phyloP scores from a whole-genome alignment of 2,888 invertebrate species.

The Camponotus fellah region DNA sequence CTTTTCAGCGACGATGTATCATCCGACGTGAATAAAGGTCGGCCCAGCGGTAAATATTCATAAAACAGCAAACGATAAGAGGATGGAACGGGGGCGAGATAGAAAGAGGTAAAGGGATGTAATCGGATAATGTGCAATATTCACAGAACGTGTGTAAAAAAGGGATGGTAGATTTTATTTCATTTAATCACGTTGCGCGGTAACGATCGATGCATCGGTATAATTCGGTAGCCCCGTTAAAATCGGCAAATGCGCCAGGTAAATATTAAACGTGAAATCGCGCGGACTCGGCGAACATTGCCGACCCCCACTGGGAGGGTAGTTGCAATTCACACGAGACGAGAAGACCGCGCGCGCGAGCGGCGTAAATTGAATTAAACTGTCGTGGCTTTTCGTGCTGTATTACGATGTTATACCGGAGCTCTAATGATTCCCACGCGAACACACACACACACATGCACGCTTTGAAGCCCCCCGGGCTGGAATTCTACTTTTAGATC shows the following conservation, averaged over 20 bases:
- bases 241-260: slow-evolving; percentile 3
- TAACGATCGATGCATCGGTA: background rate
- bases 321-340: slow-evolving; percentile 64
- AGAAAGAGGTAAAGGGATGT: background rate
- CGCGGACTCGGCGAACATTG: slow-evolving; percentile 12
- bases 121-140: slow-evolving; percentile 29
- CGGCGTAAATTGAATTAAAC: slow-evolving; percentile 66
- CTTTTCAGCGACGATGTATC: slow-evolving; percentile 30
- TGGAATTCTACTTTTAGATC: slow-evolving; percentile 75
- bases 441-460: slow-evolving; percentile 27
- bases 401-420: slow-evolving; percentile 32
- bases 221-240: slow-evolving; percentile 22
- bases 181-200: slow-evolving; percentile 33
- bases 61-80: slow-evolving; percentile 19
- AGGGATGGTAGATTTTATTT: background rate
- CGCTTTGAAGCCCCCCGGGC: slow-evolving; percentile 62
- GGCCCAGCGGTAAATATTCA: slow-evolving; percentile 28
- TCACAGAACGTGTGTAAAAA: slow-evolving; percentile 2
- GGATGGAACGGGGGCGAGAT: background rate
- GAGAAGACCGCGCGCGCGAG: slow-evolving; percentile 57
- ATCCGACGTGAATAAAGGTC: slow-evolving; percentile 32
- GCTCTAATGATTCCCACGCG: slow-evolving; percentile 74
- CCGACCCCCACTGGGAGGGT: slow-evolving; percentile 11
- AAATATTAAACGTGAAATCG: slow-evolving; percentile 39
- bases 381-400: slow-evolving; percentile 50